phyloP scores from a whole-genome alignment of 1,140 invertebrate genomes.

The Diploscapter pachys region DNA sequence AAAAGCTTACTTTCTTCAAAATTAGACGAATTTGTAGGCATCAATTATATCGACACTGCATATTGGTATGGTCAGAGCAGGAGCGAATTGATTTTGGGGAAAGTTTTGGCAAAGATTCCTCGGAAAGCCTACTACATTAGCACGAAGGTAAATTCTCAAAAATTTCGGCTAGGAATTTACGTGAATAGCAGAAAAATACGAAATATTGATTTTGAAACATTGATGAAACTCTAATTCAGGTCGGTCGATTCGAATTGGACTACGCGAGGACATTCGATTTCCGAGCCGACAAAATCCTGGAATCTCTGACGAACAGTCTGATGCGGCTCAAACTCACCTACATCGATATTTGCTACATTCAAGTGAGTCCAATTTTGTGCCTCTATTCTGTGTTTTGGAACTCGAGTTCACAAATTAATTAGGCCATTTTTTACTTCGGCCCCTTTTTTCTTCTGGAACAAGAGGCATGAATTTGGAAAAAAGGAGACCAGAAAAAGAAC shows the following conservation, averaged over 20 bases:
- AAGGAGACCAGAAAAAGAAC: too few species aligned
- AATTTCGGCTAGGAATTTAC: too few species aligned
- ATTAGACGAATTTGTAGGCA: constrained; percentile 58
- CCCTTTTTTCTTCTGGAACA: too few species aligned
- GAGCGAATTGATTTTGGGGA: constrained; percentile 74
- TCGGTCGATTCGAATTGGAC: constrained; percentile 76
- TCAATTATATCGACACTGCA: constrained; percentile 87
- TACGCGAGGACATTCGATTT: constrained; percentile 81
- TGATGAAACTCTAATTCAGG: constrained; percentile 39
- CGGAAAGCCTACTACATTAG: constrained; percentile 80
- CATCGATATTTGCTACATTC: constrained; percentile 81
- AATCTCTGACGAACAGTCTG: constrained; percentile 74
- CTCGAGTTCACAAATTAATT: too few species aligned
- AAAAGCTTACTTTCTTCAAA: too few species aligned
- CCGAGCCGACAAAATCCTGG: constrained; percentile 70
- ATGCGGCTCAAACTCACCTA: constrained; percentile 73
- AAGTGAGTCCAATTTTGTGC: constrained; percentile 19
- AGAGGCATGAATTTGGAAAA: too few species aligned
- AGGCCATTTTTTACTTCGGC: too few species aligned
- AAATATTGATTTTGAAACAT: not conserved
- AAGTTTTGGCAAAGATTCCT: constrained; percentile 75
- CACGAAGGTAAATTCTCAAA: constrained; percentile 68
- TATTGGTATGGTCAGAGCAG: constrained; percentile 78
- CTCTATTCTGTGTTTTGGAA: not conserved
- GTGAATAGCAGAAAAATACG: too few species aligned